A percentile compares a stretch with the other conserved stretches of the same genome.
Conservation (phyloP, 2,888 invertebrate species). For the Brachylomia viminalis region DNA sequence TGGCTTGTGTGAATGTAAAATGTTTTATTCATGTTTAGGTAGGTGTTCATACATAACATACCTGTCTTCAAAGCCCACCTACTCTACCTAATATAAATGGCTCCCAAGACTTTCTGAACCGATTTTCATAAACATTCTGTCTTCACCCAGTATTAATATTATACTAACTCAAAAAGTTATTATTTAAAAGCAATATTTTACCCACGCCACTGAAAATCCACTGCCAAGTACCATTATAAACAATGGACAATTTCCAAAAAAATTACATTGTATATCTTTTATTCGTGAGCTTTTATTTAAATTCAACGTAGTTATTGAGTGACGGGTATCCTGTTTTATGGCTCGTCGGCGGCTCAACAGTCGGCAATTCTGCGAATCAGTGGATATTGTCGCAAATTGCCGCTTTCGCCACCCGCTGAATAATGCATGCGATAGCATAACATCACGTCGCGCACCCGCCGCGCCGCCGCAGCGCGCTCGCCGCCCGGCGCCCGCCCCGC, state of each 20-base stretch:
- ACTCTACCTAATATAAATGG: constrained; percentile 29
- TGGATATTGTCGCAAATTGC: constrained; percentile 91
- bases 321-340: constrained; percentile 88
- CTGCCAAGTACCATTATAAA: constrained; percentile 54
- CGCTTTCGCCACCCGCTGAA: constrained; percentile 90
- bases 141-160: constrained; percentile 41
- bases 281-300: constrained; percentile 82
- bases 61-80: constrained; percentile 39
- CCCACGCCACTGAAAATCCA: constrained; percentile 35
- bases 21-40: constrained; percentile 31
- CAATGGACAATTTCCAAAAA: constrained; percentile 64
- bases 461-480: constrained; percentile 69
- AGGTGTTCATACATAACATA: constrained; percentile 29
- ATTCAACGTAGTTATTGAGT: constrained; percentile 86
- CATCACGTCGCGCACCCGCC: constrained; percentile 84
- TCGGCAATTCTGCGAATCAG: constrained; percentile 87
- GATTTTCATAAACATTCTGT: constrained; percentile 47
- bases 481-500: constrained; percentile 68
- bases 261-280: constrained; percentile 55
- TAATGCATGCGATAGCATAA: constrained; percentile 90
- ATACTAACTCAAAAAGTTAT: constrained; percentile 37
- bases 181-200: constrained; percentile 47
- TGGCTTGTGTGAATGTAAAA: constrained; percentile 19
- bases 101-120: constrained; percentile 28
- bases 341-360: constrained; percentile 86